phyloP scores from a whole-genome alignment of 1,140 invertebrate genomes.

The Notospermus geniculatus region DNA sequence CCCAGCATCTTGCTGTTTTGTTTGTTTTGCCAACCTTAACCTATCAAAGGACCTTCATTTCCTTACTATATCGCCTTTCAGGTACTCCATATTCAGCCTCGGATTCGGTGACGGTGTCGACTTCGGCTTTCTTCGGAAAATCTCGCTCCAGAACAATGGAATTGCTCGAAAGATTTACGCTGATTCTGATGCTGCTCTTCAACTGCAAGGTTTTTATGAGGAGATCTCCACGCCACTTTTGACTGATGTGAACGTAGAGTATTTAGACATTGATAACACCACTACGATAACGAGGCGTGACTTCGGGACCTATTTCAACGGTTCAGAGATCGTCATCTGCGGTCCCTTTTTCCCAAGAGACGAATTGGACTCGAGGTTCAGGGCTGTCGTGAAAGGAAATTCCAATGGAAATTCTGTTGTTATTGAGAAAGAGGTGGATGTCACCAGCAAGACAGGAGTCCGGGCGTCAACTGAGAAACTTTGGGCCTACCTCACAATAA shows the following conservation, averaged over 20 bases:
- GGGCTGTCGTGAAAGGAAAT: neutral
- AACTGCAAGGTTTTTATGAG: conserved; percentile 70
- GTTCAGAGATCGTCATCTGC: conserved; percentile 41
- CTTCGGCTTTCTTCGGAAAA: conserved; percentile 64
- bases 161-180: conserved; percentile 73
- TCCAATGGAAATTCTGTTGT: neutral
- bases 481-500: conserved; percentile 70
- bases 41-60: too few species aligned
- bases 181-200: conserved; percentile 68
- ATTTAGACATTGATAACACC: conserved; percentile 49
- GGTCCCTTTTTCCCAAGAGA: conserved; percentile 16
- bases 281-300: conserved; percentile 25
- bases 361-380: neutral
- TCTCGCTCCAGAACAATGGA: conserved; percentile 67
- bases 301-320: conserved; percentile 39
- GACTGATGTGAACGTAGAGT: conserved; percentile 67
- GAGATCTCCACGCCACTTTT: conserved; percentile 70
- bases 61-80: too few species aligned
- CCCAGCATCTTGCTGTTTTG: too few species aligned
- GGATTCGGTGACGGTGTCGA: conserved; percentile 73
- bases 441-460: neutral
- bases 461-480: conserved; percentile 61
- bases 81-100: conserved; percentile 63
- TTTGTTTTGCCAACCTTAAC: too few species aligned
- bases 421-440: conserved; percentile 10